Evolutionary conservation across 1,140 invertebrate species (phyloP), one percentile per base, ranked within the genome.

Genomic region (Drosophila truncata): DNA sequence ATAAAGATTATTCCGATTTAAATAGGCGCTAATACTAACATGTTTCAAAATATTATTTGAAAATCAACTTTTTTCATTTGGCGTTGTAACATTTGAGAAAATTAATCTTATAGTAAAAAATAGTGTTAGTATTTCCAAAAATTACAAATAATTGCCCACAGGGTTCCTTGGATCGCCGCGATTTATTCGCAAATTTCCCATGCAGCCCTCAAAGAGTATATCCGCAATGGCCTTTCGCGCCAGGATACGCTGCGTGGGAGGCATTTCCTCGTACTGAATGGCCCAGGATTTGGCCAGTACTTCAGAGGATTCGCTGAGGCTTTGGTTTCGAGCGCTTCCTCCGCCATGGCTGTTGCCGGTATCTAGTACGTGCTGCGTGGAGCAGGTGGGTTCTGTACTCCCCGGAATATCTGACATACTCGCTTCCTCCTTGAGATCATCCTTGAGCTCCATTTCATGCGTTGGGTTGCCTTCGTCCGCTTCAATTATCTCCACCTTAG

Each of bases 231-330:
- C 91, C 37, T 92, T 92, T 11, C 91, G 61, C 0, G 91, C 91
- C n/a, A 90, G 65, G 31, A 92, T 91, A 4, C 82, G 78, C 50
- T 92, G 91, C 31, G 80, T 85, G 5, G 76, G 75, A 0, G 62
- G 50, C 84, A 92, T 84, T 33, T 92, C 91, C 39, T 92, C 87
- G 27, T 91, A 92, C 46, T 92, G 91, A 46, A 92, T 78, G 11
- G 91, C 91, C 91, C 91, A 92, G 8, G 91, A 91, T 55, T 80
- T 90, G 27, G 91, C 91, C 44, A 92, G 55, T 10, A 80, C 75
- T 52, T 91, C 82, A 7, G 87, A 79, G 37, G 84, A 55, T 20
- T 86, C 83, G 44, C 87, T 92, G 14, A 91, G 57, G 46, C 58
- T 39, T 14, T 33, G 25, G 14, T 44, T 55, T 31, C 16, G 41